Evolutionary conservation across 2,888 invertebrate genomes (phyloP).

Genomic region (Panopea generosa): DNA sequence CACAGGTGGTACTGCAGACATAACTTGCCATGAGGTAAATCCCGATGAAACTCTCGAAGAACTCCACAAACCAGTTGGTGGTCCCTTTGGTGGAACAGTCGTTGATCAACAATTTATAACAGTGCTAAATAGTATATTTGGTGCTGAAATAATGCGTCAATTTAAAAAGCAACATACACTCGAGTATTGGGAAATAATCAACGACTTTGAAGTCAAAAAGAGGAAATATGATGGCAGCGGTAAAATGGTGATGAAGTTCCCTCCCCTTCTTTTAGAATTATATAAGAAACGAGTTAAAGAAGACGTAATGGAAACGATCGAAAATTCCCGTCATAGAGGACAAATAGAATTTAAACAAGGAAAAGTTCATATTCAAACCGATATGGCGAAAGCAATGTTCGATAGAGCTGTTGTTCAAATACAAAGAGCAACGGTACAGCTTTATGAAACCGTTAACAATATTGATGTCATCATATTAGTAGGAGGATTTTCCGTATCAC

Average conservation of each 20-base stretch:
- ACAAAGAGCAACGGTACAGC: not conserved
- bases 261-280: constrained; percentile 18
- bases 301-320: constrained; percentile 8
- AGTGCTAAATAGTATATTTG: too few relatives aligned
- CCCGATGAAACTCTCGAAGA: constrained; percentile 35
- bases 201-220: too few relatives aligned
- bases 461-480: constrained; percentile 32
- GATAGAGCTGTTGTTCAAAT: constrained; percentile 25
- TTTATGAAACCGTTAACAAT: constrained; percentile 4
- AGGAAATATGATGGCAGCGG: too few relatives aligned
- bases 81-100: too few relatives aligned
- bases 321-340: constrained; percentile 9
- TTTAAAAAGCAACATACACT: too few relatives aligned
- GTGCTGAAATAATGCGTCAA: too few relatives aligned
- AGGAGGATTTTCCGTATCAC: constrained; percentile 41
- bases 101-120: too few relatives aligned
- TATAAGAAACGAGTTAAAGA: not conserved
- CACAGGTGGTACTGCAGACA: constrained; percentile 57
- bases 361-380: constrained; percentile 20
- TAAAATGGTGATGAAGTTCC: constrained; percentile 29
- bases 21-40: too few relatives aligned
- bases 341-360: constrained; percentile 28
- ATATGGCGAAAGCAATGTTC: constrained; percentile 24
- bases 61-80: constrained; percentile 43
- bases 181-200: too few relatives aligned